phyloP scores from a whole-genome alignment of 92 coral and sea anemone species.

The Paramuricea clavata region DNA sequence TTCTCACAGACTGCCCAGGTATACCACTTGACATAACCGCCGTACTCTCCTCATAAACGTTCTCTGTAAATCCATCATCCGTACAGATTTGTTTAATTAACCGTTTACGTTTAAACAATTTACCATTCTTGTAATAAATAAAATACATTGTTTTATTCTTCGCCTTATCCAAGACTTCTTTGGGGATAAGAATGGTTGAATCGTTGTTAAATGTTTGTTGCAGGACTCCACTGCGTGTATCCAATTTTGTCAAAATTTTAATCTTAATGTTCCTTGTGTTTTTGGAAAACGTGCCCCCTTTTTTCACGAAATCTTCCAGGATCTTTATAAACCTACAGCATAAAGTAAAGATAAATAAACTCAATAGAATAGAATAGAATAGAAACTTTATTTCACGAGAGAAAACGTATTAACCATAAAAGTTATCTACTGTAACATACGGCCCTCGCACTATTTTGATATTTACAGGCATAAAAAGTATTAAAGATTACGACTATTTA shows the following conservation, averaged over 20 bases:
- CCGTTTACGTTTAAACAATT: conserved; percentile 85
- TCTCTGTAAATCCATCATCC: conserved; percentile 78
- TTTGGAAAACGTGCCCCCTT: conserved; percentile 88
- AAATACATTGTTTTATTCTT: conserved; percentile 79
- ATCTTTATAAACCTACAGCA: conserved; percentile 83
- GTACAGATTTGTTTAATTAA: conserved; percentile 73
- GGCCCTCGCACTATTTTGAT: too few species aligned
- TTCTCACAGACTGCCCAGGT: conserved; percentile 70
- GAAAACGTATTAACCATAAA: too few species aligned
- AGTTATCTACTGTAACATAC: too few species aligned
- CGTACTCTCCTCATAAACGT: conserved; percentile 75
- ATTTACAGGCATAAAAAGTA: too few species aligned
- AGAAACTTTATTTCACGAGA: too few species aligned
- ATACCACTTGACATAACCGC: conserved; percentile 91
- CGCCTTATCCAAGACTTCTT: conserved; percentile 70
- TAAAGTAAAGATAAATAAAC: background rate
- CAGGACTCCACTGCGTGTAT: conserved; percentile 68
- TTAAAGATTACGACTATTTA: too few species aligned
- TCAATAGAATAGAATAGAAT: too few species aligned
- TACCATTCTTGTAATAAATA: conserved; percentile 90
- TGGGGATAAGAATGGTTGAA: conserved; percentile 76
- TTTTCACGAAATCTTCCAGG: conserved; percentile 84
- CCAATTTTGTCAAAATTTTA: conserved; percentile 61
- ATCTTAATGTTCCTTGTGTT: conserved; percentile 85
- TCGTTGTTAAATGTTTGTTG: conserved; percentile 50